Evolutionary conservation across 2,797 vertebrate species (phyloP), one percentile per base, ranked within the genome.

Genomic region (Astyanax mexicanus): DNA sequence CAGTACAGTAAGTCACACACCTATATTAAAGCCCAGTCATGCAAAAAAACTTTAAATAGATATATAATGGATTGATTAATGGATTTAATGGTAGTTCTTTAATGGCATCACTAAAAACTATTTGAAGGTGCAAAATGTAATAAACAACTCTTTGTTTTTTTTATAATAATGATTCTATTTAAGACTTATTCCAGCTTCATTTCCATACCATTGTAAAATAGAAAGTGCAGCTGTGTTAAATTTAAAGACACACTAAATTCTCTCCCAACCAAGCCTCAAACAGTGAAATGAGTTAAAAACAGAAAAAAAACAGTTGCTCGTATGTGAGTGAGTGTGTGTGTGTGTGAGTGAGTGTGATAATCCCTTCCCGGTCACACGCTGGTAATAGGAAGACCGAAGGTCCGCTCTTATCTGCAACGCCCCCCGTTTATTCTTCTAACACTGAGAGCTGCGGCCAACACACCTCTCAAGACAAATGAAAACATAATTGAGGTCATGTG

Each of bases 331-430:
- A 25, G 27, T 64, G 57, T 77, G 69, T 71, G 29, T 62, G 62
- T 69, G 35, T 74, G 69, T 54, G 42, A 38, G 45, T 23, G 25
- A 17, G 62, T 52, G 61, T 58, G 58, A 72, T 58, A 74, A 83
- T 83, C 75, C 45, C 61, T 86, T 79, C 84, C 65, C 54, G 68
- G 73, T 25, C 71, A 66, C 58, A 40, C 42, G 66, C 66, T 72
- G 13, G 60, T 84, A 85, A 87, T 80, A 74, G 78, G 55, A 77
- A 82, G 81, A 84, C 67, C 77, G 23, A 80, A 66, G 74, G 74
- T 72, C 75, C 70, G 38, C 74, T 80, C 79, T 84, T 86, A 86
- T 88, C 84, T 82, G 52, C 47, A 78, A 58, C 60, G 80, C 71
- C 27, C 12, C 12, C 60, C 71, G 70, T 80, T 75, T 52, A 66